These are phyloP conservation scores for Lucifuga dentata DNA, from an alignment of 2,113 vertebrate genomes.

Conservation along the genomic window DNA sequence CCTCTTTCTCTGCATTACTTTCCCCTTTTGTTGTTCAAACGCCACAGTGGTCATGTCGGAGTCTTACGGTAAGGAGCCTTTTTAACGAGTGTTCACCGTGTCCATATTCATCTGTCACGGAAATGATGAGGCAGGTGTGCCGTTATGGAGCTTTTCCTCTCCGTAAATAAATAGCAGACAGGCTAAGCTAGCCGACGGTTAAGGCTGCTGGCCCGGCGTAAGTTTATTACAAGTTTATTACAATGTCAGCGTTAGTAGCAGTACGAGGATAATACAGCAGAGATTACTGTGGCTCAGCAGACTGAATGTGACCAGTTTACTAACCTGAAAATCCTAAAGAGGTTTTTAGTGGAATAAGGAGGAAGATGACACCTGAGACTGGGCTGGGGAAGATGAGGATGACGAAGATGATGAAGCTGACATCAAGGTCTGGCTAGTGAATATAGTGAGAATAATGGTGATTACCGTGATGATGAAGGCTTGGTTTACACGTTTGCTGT, in stretches of 20 bases:
- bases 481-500: too few relatives aligned
- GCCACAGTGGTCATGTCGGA: constrained; percentile 81
- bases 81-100: background rate
- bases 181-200: constrained; percentile 51
- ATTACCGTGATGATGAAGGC: too few relatives aligned
- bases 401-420: constrained; percentile 12
- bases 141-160: constrained; percentile 27
- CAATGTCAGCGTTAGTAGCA: constrained; percentile 31
- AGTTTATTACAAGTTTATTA: constrained; percentile 5
- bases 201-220: constrained; percentile 35
- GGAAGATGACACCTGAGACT: background rate
- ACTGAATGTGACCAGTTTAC: background rate
- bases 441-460: too few relatives aligned
- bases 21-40: constrained; percentile 32
- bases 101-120: background rate
- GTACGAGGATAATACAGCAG: background rate
- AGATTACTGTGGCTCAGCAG: background rate
- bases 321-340: background rate
- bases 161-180: constrained; percentile 63
- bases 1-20: constrained; percentile 10
- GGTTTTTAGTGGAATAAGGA: background rate
- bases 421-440: background rate
- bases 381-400: constrained; percentile 5
- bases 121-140: constrained; percentile 63
- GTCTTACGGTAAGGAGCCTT: constrained; percentile 81